Evolutionary conservation across 2,113 vertebrate genomes (phyloP).

Genomic region (Pelodiscus sinensis): DNA sequence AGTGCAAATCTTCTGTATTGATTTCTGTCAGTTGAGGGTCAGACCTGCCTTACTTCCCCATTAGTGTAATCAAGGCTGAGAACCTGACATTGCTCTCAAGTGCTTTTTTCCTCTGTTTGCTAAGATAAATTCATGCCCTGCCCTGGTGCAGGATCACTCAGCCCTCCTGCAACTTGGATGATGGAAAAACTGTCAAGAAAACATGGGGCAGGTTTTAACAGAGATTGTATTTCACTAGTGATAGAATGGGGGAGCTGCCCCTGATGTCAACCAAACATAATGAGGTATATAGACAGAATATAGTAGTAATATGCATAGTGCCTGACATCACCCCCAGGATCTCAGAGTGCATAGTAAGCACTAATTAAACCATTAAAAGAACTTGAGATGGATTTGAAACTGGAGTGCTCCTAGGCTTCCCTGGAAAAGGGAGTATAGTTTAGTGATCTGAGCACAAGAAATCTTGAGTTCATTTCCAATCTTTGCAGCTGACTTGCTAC

Average conservation of each 20-base stretch:
- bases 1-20: constrained; percentile 5
- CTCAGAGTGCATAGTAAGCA: constrained; percentile 38
- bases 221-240: not conserved
- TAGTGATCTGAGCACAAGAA: constrained; percentile 20
- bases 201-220: not conserved
- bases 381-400: constrained; percentile 20
- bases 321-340: constrained; percentile 34
- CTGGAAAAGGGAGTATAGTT: not conserved
- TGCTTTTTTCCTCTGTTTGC: not conserved
- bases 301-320: constrained; percentile 25
- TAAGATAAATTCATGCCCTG: not conserved
- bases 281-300: constrained; percentile 13
- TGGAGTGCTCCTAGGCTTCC: not conserved
- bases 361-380: constrained; percentile 56
- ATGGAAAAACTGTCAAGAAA: constrained; percentile 32
- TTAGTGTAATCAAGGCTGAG: constrained; percentile 35
- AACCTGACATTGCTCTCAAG: constrained; percentile 29
- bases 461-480: constrained; percentile 1
- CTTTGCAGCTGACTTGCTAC: not conserved
- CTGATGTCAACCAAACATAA: constrained; percentile 13
- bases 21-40: constrained; percentile 33
- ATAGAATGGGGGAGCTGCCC: constrained; percentile 33
- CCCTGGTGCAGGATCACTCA: not conserved
- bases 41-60: constrained; percentile 11
- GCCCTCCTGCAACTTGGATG: not conserved